phyloP scores from a whole-genome alignment of 2,113 vertebrate genomes.

The Edolisoma coerulescens region DNA sequence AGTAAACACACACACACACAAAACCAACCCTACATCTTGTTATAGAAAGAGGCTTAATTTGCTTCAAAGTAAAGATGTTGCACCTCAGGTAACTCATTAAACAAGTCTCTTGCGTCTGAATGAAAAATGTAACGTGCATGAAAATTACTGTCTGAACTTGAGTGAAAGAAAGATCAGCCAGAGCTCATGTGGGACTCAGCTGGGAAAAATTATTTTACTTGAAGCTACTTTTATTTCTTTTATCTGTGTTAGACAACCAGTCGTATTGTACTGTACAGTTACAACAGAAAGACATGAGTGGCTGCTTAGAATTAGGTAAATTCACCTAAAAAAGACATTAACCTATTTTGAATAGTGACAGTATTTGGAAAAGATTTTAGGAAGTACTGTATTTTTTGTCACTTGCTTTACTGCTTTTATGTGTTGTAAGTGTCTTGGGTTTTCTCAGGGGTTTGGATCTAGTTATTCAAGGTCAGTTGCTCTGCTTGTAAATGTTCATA shows the following conservation, averaged over 20 bases:
- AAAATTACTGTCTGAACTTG: not conserved
- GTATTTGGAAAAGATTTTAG: not conserved
- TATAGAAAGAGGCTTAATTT: not conserved
- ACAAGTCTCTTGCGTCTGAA: not conserved
- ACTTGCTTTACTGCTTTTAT: not conserved
- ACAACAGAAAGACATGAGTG: not conserved
- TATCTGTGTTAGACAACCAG: not conserved
- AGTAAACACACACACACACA: not conserved
- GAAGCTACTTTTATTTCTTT: not conserved
- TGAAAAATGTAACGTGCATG: not conserved
- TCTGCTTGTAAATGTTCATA: not conserved
- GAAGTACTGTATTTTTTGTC: not conserved
- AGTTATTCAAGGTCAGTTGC: not conserved
- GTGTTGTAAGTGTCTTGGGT: not conserved
- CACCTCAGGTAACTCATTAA: not conserved
- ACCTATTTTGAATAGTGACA: not conserved
- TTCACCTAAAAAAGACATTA: not conserved
- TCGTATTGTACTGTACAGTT: not conserved
- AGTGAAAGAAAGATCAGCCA: not conserved
- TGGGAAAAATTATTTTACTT: not conserved
- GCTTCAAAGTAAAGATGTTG: not conserved
- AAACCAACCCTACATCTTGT: not conserved
- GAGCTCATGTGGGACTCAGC: not conserved
- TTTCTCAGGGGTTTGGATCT: not conserved
- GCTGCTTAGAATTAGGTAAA: not conserved